Evolutionary conservation across 2,797 vertebrate species (phyloP).

Genomic region (Sebastes matsubarae): DNA sequence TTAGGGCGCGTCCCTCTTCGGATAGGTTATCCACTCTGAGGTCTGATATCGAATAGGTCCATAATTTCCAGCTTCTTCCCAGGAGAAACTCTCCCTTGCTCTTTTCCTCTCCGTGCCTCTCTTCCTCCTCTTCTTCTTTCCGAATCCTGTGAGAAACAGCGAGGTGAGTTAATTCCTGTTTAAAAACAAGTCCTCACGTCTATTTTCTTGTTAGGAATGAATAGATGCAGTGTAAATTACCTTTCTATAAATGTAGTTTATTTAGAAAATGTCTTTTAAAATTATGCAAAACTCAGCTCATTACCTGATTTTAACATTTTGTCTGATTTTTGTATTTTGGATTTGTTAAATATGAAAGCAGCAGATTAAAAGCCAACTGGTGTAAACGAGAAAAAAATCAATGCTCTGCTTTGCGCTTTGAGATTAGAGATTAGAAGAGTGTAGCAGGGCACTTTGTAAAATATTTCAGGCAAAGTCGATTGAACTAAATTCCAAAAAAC

Average conservation of each 20-base stretch:
- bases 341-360: slow-evolving; percentile 1
- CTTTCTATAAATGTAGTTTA: not conserved
- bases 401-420: not conserved
- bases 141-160: slow-evolving; percentile 46
- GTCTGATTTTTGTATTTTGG: not conserved
- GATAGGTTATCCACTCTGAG: slow-evolving; percentile 67
- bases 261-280: not conserved
- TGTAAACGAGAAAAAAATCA: not conserved
- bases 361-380: not conserved
- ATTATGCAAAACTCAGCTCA: not conserved
- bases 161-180: slow-evolving; percentile 62
- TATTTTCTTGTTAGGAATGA: not conserved
- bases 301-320: not conserved
- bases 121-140: slow-evolving; percentile 29
- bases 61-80: slow-evolving; percentile 70
- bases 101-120: slow-evolving; percentile 38
- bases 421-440: not conserved
- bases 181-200: not conserved
- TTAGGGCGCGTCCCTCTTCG: slow-evolving; percentile 72
- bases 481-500: not conserved
- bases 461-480: not conserved
- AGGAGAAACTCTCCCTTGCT: slow-evolving; percentile 58
- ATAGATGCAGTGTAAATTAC: not conserved
- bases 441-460: not conserved
- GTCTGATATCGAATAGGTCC: slow-evolving; percentile 71